Percentiles rank a stretch among this genome's conserved stretches.
These are phyloP conservation scores for Diogma glabrata DNA, from an alignment of 2,888 invertebrate species.

Conservation along the genomic window DNA sequence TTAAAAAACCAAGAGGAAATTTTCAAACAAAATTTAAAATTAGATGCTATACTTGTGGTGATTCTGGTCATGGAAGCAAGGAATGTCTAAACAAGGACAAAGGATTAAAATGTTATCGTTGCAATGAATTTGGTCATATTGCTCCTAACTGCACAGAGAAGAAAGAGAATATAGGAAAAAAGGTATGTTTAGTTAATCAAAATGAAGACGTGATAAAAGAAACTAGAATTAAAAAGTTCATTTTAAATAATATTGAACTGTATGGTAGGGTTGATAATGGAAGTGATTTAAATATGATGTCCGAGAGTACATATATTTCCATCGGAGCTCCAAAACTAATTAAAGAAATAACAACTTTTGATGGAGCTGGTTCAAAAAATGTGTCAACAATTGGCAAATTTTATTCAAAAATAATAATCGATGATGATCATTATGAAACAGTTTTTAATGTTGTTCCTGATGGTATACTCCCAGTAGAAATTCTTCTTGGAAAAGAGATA, in stretches of 20 bases:
- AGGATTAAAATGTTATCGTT: background rate
- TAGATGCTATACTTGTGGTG: background rate
- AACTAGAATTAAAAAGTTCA: too few species aligned
- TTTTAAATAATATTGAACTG: too few species aligned
- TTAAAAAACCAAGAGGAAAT: too few species aligned
- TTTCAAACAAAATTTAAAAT: too few species aligned
- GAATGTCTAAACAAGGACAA: background rate
- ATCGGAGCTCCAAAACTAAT: background rate
- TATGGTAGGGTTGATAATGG: background rate
- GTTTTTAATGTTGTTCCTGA: background rate
- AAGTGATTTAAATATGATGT: background rate
- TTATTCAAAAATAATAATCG: background rate
- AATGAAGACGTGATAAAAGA: too few species aligned
- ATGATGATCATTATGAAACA: background rate
- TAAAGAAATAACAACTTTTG: background rate
- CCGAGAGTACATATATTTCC: background rate
- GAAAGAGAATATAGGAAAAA: too few species aligned
- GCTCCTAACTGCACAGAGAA: background rate
- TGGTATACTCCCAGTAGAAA: background rate
- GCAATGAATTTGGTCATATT: slow-evolving; percentile 6
- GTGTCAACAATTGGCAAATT: background rate
- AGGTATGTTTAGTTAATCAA: too few species aligned
- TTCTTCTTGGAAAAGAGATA: background rate
- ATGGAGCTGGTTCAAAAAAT: background rate
- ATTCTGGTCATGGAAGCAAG: background rate